Percentiles rank a stretch among this genome's conserved stretches.
Evolutionary conservation across 2,797 vertebrate species (phyloP).

Genomic region (Eurystomus glaucurus): DNA sequence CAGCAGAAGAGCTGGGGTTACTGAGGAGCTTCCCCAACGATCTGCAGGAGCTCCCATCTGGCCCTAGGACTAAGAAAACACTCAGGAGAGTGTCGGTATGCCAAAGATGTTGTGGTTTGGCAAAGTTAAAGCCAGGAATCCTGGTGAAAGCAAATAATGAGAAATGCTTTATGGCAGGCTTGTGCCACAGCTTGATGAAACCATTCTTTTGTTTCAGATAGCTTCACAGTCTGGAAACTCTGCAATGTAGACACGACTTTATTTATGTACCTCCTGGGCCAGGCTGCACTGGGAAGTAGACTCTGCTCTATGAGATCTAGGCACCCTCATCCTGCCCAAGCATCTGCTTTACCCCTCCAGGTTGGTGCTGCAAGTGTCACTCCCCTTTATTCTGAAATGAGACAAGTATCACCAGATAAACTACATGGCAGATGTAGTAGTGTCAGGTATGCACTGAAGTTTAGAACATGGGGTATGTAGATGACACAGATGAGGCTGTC

Average conservation of each 20-base stretch:
- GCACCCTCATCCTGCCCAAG: neutral
- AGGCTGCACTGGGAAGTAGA: neutral
- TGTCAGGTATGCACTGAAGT: fast-evolving
- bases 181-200: neutral
- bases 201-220: neutral
- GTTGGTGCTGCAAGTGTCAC: neutral
- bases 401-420: neutral
- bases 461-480: neutral
- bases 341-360: neutral
- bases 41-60: neutral
- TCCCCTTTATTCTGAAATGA: neutral
- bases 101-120: neutral
- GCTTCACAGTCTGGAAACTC: neutral
- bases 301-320: neutral
- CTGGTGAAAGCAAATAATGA: neutral
- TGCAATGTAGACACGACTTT: neutral
- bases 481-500: neutral
- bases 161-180: neutral
- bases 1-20: neutral
- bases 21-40: neutral
- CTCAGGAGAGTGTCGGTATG: neutral
- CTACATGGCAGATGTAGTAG: fast-evolving
- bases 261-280: neutral
- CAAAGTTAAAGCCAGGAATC: neutral
- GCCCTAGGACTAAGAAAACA: neutral